phyloP scores from a whole-genome alignment of 2,888 invertebrate genomes.

The Rutpela maculata region DNA sequence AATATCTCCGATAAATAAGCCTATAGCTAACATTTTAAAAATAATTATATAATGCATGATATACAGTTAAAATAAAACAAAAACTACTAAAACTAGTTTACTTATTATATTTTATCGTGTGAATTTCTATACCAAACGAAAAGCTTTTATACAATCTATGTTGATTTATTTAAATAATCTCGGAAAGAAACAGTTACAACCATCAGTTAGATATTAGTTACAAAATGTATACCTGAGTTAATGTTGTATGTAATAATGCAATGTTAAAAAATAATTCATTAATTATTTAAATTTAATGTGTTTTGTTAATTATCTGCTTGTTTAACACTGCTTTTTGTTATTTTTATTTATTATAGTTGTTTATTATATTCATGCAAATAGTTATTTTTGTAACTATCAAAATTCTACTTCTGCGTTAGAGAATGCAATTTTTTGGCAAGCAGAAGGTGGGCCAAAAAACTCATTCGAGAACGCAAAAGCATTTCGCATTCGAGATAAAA shows the following conservation, averaged over 20 bases:
- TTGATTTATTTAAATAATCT: conserved; percentile 62
- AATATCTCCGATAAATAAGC: conserved; percentile 44
- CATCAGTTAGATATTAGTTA: conserved; percentile 14
- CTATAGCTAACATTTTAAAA: conserved; percentile 46
- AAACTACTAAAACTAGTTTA: conserved; percentile 51
- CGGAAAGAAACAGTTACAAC: conserved; percentile 53
- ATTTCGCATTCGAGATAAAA: too few species aligned
- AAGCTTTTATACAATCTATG: conserved; percentile 54
- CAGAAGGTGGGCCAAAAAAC: too few species aligned
- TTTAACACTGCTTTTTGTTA: background rate
- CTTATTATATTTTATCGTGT: conserved; percentile 51
- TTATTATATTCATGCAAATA: background rate
- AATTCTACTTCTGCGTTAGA: too few species aligned
- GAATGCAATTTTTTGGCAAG: too few species aligned
- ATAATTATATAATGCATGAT: conserved; percentile 50
- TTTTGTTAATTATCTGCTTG: background rate
- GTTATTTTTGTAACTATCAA: background rate
- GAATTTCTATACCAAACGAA: conserved; percentile 49
- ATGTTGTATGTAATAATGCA: background rate
- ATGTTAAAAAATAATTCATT: conserved; percentile 13
- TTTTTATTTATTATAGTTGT: background rate
- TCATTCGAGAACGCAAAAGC: too few species aligned
- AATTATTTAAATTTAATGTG: background rate
- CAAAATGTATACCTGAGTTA: conserved; percentile 9
- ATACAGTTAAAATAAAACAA: conserved; percentile 44